Conservation (phyloP, 2,113 vertebrate species). For the Alouatta palliata region DNA sequence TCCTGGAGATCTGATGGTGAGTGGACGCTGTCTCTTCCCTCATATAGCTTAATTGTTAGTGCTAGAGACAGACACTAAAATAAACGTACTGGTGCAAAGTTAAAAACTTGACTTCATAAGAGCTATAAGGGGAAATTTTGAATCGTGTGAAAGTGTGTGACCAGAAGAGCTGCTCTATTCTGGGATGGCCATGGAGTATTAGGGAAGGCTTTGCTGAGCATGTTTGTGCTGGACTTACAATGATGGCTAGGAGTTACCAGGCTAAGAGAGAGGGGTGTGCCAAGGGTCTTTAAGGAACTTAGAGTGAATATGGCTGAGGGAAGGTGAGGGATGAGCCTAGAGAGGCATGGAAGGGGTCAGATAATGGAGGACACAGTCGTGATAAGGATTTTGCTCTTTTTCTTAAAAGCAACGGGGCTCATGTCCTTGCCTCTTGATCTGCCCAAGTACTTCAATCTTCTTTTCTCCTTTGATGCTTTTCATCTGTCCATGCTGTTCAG, state of each 20-base stretch:
- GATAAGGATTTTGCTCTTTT: not conserved
- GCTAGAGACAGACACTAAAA: not conserved
- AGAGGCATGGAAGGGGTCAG: too few relatives aligned
- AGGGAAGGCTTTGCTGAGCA: not conserved
- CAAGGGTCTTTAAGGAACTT: not conserved
- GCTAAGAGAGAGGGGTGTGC: not conserved
- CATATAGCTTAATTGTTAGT: not conserved
- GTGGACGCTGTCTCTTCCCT: not conserved
- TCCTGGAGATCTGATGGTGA: not conserved
- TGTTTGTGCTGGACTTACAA: not conserved
- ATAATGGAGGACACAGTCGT: too few relatives aligned
- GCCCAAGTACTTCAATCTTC: not conserved
- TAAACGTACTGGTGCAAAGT: not conserved
- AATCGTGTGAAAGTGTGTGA: too few relatives aligned
- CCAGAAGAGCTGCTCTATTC: not conserved
- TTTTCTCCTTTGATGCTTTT: not conserved
- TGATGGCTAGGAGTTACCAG: not conserved
- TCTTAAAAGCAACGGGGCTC: not conserved
- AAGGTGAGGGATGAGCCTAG: not conserved
- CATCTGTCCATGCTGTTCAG: rapidly evolving
- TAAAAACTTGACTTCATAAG: not conserved
- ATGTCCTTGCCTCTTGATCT: not conserved
- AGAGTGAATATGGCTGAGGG: not conserved
- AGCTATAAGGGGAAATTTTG: not conserved
- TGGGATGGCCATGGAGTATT: not conserved